Percentiles rank a stretch among this genome's conserved stretches.
Conservation (phyloP, 2,113 vertebrate species). For the Calyptomena viridis region DNA sequence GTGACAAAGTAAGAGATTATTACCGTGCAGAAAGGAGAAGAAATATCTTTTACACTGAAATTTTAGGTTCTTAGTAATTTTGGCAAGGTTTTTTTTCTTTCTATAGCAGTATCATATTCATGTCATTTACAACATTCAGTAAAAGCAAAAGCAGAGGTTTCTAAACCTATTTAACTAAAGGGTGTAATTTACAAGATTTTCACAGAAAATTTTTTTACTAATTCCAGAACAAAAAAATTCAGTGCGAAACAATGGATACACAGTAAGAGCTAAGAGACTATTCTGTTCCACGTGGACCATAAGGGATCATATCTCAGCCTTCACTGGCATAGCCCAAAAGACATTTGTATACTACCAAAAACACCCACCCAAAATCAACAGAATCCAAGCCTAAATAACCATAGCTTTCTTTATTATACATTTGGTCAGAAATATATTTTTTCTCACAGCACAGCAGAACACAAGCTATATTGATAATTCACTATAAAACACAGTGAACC, state of each 20-base stretch:
- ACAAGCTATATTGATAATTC: not conserved
- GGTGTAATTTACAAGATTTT: not conserved
- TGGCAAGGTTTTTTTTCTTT: not conserved
- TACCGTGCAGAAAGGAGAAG: not conserved
- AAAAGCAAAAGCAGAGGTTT: not conserved
- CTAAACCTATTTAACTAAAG: not conserved
- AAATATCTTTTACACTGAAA: not conserved
- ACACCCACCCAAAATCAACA: not conserved
- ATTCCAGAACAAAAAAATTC: not conserved
- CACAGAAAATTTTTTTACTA: not conserved
- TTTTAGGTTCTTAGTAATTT: not conserved
- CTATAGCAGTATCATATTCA: not conserved
- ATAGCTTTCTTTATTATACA: not conserved
- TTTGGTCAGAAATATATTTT: not conserved
- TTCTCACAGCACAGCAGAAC: not conserved
- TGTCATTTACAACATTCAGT: not conserved
- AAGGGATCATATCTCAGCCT: not conserved
- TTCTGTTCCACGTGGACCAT: not conserved
- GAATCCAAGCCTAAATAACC: conserved; percentile 6
- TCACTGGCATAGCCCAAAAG: not conserved
- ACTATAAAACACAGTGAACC: not conserved
- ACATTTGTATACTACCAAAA: not conserved
- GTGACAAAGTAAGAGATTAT: not conserved
- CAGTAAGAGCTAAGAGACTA: not conserved
- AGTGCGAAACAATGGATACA: not conserved